A percentile compares a stretch with the other conserved stretches of the same genome.
Evolutionary conservation across 2,113 vertebrate species (phyloP).

Genomic region (Colaptes auratus): DNA sequence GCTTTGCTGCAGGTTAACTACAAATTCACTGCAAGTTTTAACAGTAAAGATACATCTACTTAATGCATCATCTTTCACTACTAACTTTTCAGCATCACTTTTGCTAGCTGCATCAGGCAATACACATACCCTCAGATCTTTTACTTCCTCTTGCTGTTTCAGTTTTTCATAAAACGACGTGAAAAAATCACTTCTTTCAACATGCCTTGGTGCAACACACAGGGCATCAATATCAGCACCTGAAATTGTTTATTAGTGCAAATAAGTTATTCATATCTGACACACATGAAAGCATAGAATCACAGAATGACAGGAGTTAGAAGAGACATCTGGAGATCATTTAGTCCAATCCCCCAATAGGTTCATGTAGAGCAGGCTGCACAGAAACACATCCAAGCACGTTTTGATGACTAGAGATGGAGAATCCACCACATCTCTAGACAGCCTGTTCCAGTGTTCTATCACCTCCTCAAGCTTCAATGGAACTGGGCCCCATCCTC

Average conservation of each 20-base stretch:
- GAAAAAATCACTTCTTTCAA: constrained; percentile 90
- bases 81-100: neutral
- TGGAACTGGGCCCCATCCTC: too few species aligned
- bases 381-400: too few species aligned
- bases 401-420: too few species aligned
- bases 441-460: too few species aligned
- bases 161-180: constrained; percentile 90
- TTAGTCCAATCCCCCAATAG: too few species aligned
- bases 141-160: constrained; percentile 89
- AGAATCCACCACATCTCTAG: too few species aligned
- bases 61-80: neutral
- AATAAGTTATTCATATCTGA: neutral
- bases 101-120: neutral
- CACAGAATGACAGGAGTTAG: too few species aligned
- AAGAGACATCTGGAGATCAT: too few species aligned
- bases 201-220: constrained; percentile 88
- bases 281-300: neutral
- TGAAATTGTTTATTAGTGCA: constrained; percentile 55
- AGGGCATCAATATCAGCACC: constrained; percentile 92
- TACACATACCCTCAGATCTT: constrained; percentile 84
- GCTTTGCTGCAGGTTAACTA: neutral
- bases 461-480: too few species aligned
- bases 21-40: neutral
- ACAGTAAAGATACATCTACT: neutral
- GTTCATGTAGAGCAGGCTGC: too few species aligned